Conservation (phyloP, 1,140 invertebrate species). For the Sitophilus oryzae region DNA sequence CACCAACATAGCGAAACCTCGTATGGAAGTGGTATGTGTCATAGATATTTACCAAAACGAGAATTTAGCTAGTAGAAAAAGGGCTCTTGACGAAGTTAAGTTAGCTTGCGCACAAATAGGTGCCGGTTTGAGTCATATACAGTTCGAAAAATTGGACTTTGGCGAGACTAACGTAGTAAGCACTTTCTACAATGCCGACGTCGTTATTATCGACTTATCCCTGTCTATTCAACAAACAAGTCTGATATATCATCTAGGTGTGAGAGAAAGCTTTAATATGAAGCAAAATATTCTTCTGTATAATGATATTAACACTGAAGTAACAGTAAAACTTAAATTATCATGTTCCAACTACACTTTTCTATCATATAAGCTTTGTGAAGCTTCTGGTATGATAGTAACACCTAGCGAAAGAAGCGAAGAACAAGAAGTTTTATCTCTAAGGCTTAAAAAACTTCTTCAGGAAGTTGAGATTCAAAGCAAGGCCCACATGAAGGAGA, state of each 20-base stretch:
- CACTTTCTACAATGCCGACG: conserved; percentile 94
- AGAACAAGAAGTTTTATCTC: conserved; percentile 37
- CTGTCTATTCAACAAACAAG: conserved; percentile 83
- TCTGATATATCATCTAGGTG: conserved; percentile 94
- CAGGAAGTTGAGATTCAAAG: conserved; percentile 93
- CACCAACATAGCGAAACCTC: conserved; percentile 48
- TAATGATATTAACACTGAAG: conserved; percentile 83
- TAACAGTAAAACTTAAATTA: conserved; percentile 57
- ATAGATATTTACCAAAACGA: conserved; percentile 69
- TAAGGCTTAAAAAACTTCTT: conserved; percentile 73
- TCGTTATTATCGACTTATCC: conserved; percentile 93
- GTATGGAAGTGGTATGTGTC: conserved; percentile 89
- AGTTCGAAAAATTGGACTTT: conserved; percentile 84
- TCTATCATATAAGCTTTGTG: conserved; percentile 73
- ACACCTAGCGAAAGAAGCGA: conserved; percentile 37
- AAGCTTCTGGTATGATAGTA: conserved; percentile 69
- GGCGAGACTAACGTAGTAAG: conserved; percentile 79
- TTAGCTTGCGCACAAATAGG: conserved; percentile 71
- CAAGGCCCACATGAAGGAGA: conserved; percentile 96
- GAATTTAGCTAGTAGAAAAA: conserved; percentile 65
- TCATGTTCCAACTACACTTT: conserved; percentile 84
- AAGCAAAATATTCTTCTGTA: conserved; percentile 94
- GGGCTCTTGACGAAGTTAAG: conserved; percentile 77
- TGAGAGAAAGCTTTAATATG: conserved; percentile 97
- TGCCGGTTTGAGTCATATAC: conserved; percentile 75